Evolutionary conservation across 2,113 vertebrate genomes (phyloP).

Genomic region (Myotis davidii): DNA sequence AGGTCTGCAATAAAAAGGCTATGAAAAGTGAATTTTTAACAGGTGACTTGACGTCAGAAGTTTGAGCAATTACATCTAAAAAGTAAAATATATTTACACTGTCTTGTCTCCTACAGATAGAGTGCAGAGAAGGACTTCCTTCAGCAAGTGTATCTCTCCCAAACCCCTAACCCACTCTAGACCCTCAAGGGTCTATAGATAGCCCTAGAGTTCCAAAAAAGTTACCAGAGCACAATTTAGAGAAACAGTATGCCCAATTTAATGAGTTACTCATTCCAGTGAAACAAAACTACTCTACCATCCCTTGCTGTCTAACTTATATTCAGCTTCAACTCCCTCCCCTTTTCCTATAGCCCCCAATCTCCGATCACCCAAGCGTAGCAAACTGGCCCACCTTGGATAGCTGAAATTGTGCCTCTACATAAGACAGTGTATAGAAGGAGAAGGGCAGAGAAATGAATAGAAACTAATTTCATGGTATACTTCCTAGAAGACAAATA

Average conservation of each 20-base stretch:
- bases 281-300: not conserved
- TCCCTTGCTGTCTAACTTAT: not conserved
- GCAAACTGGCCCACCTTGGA: not conserved
- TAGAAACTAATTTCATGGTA: not conserved
- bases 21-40: not conserved
- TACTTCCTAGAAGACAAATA: not conserved
- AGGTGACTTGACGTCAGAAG: not conserved
- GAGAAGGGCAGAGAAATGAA: not conserved
- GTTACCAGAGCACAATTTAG: not conserved
- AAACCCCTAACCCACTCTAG: not conserved
- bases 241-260: not conserved
- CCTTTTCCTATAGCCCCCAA: not conserved
- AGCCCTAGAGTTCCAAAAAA: not conserved
- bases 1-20: not conserved
- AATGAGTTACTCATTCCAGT: not conserved
- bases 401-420: not conserved
- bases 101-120: not conserved
- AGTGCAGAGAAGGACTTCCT: not conserved
- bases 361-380: not conserved
- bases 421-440: not conserved
- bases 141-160: not conserved
- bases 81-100: not conserved
- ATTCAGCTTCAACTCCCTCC: not conserved
- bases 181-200: not conserved
- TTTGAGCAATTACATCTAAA: slow-evolving; percentile 36